Conservation (phyloP, 2,888 invertebrate species). For the Heliconius aoede region DNA sequence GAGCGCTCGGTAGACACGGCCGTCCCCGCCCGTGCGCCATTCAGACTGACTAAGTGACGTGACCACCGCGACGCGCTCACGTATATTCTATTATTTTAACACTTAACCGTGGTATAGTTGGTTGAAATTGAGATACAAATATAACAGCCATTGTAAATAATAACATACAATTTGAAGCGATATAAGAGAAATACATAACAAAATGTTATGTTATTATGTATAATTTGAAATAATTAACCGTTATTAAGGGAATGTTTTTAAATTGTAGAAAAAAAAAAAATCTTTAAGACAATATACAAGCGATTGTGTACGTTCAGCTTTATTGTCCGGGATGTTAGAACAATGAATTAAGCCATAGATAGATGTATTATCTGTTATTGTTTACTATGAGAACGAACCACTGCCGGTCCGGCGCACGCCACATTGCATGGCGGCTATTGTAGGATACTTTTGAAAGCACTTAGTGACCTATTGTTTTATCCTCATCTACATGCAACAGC, state of each 20-base stretch:
- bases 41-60: constrained; percentile 59
- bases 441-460: constrained; percentile 66
- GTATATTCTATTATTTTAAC: background rate
- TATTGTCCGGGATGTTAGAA: constrained; percentile 24
- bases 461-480: constrained; percentile 71
- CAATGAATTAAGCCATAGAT: constrained; percentile 59
- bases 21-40: constrained; percentile 68
- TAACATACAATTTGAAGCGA: too few species aligned
- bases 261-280: too few species aligned
- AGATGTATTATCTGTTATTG: constrained; percentile 60
- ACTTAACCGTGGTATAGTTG: too few species aligned
- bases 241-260: too few species aligned
- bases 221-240: too few species aligned
- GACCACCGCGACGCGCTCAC: constrained; percentile 46
- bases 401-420: constrained; percentile 51
- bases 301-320: constrained; percentile 30
- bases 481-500: constrained; percentile 62
- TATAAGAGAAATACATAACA: too few species aligned
- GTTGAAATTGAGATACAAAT: background rate
- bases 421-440: constrained; percentile 63
- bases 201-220: too few species aligned
- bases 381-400: constrained; percentile 64
- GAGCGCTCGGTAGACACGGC: constrained; percentile 62
- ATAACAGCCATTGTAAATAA: background rate
- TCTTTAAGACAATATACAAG: background rate